phyloP scores from a whole-genome alignment of 2,113 vertebrate species.

The Otocyon megalotis region DNA sequence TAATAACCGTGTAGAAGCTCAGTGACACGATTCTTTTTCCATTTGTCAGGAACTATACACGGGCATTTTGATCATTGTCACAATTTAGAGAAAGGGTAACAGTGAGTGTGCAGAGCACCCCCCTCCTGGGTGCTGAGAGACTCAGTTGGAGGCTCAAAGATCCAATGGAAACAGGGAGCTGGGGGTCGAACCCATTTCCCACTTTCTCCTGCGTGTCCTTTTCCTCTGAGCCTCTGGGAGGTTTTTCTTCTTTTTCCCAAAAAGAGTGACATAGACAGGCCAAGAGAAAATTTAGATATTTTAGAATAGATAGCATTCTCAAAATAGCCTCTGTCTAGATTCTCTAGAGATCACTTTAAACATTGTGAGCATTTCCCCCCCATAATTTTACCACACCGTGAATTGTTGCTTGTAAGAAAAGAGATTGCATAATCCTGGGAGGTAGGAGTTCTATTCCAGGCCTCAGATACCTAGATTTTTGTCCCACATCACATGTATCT shows the following conservation, averaged over 20 bases:
- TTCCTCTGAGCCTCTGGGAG: not conserved
- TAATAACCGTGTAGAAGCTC: constrained; percentile 36
- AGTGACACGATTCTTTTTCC: constrained; percentile 55
- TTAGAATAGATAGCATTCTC: not conserved
- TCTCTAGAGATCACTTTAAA: constrained; percentile 45
- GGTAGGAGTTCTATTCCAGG: constrained; percentile 13
- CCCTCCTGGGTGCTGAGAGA: not conserved
- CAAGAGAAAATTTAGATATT: not conserved
- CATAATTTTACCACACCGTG: not conserved
- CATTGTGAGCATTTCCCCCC: not conserved
- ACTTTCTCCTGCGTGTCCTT: not conserved
- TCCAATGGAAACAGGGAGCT: not conserved
- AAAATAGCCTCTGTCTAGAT: not conserved
- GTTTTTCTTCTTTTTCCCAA: not conserved
- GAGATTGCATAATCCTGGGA: not conserved
- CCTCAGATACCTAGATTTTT: not conserved
- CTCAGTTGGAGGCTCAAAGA: not conserved
- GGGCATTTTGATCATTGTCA: constrained; percentile 59
- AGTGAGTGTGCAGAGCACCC: not conserved
- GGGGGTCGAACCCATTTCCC: not conserved
- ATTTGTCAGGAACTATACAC: constrained; percentile 57
- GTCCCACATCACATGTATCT: not conserved
- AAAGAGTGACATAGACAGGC: not conserved
- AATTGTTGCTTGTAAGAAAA: constrained; percentile 43
- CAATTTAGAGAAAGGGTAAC: constrained; percentile 39